Evolutionary conservation across 2,888 invertebrate species (phyloP).

Genomic region (Lasioglossum marginatum): DNA sequence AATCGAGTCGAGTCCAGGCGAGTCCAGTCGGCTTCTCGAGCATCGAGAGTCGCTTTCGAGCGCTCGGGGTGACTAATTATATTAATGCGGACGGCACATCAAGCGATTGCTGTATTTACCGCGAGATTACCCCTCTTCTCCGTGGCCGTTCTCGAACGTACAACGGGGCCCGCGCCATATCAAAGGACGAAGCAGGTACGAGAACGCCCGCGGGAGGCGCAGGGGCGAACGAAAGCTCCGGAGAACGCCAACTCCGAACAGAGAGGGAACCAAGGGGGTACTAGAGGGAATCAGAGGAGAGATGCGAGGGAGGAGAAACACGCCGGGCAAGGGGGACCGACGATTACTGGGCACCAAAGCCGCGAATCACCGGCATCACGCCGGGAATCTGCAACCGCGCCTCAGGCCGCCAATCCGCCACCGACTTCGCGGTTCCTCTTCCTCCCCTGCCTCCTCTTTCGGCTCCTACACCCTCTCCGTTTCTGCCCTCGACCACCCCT

Average conservation of each 20-base stretch:
- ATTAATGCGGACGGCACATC: conserved; percentile 84
- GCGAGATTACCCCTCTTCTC: conserved; percentile 77
- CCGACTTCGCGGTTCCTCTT: conserved; percentile 71
- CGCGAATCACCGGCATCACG: conserved; percentile 85
- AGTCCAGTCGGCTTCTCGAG: conserved; percentile 35
- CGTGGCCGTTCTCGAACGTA: conserved; percentile 46
- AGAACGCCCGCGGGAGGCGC: conserved; percentile 52
- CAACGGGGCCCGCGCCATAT: conserved; percentile 72
- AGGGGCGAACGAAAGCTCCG: conserved; percentile 45
- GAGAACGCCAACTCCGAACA: conserved; percentile 30
- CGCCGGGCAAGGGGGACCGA: conserved; percentile 78
- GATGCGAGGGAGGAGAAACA: conserved; percentile 78
- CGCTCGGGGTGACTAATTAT: conserved; percentile 84
- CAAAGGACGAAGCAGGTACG: conserved; percentile 69
- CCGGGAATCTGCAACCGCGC: conserved; percentile 83
- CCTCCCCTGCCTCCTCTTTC: conserved; percentile 47
- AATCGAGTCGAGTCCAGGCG: conserved; percentile 22
- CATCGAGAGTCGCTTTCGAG: conserved; percentile 61
- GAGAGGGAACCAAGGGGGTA: conserved; percentile 5
- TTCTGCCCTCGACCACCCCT: conserved; percentile 38
- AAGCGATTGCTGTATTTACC: conserved; percentile 84
- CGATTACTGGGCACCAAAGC: conserved; percentile 84
- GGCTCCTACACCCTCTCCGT: conserved; percentile 36
- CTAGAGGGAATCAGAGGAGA: background rate
- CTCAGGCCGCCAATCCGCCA: conserved; percentile 84